Conservation (phyloP, 2,888 invertebrate species). For the Hirudinaria manillensis region DNA sequence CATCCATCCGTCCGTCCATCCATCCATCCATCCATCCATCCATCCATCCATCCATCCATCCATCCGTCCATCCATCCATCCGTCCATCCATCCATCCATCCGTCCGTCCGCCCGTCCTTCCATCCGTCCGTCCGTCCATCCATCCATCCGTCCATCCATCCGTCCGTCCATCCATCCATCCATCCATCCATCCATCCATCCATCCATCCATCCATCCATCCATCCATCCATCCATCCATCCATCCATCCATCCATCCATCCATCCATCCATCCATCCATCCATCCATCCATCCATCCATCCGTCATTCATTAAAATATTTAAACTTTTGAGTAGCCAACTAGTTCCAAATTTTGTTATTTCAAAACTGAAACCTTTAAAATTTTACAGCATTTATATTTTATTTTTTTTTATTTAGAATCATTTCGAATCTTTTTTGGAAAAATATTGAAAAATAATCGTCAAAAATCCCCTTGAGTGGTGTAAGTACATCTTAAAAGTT, state of each 20-base stretch:
- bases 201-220: constrained; percentile 19
- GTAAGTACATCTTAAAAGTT: not conserved
- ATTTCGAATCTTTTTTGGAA: too few species aligned
- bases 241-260: constrained; percentile 13
- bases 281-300: constrained; percentile 16
- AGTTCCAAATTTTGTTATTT: not conserved
- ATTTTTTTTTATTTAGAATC: too few species aligned
- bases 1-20: too few species aligned
- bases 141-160: constrained; percentile 13
- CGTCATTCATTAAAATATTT: not conserved
- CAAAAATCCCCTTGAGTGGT: not conserved
- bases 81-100: constrained; percentile 13
- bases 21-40: too few species aligned
- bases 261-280: constrained; percentile 16
- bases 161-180: constrained; percentile 12
- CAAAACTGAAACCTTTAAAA: too few species aligned
- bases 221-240: constrained; percentile 14
- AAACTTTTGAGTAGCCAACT: not conserved
- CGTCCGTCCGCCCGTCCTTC: not conserved
- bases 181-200: constrained; percentile 12
- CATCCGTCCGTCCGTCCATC: constrained; percentile 2
- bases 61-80: not conserved
- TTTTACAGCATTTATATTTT: too few species aligned
- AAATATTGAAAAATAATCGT: too few species aligned
- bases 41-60: too few species aligned